A percentile compares a stretch with the other conserved stretches of the same genome.
Conservation (phyloP, 1,140 invertebrate species). For the Drosophila murphyi region DNA sequence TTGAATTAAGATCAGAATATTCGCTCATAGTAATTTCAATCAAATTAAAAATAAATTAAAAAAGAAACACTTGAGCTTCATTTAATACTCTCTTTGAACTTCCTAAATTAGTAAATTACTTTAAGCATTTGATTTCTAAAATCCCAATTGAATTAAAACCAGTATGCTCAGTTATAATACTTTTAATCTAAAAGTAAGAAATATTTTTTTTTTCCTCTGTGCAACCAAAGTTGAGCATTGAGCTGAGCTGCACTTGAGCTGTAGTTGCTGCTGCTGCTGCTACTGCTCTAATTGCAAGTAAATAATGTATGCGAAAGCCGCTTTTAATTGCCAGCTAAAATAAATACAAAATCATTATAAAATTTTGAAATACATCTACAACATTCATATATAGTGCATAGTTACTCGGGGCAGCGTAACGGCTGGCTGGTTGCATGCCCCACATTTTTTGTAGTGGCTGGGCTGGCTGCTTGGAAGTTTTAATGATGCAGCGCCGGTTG, state of each 20-base stretch:
- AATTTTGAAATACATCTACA: conserved; percentile 53
- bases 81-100: no score
- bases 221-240: conserved; percentile 31
- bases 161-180: no score
- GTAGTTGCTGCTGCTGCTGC: conserved; percentile 27
- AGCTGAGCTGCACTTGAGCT: conserved; percentile 72
- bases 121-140: no score
- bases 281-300: conserved; percentile 79
- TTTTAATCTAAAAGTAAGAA: no score
- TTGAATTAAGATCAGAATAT: no score
- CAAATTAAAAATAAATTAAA: no score
- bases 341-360: conserved; percentile 80
- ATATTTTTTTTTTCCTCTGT: not conserved
- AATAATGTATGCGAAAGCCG: conserved; percentile 77
- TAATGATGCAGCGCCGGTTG: conserved; percentile 67
- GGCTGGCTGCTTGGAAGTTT: conserved; percentile 53
- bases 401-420: not conserved
- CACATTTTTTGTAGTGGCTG: conserved; percentile 73
- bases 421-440: conserved; percentile 33
- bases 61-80: no score
- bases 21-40: no score
- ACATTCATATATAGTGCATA: not conserved
- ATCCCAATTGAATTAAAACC: no score
- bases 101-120: no score
- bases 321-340: conserved; percentile 80